Base-by-base conservation (phyloP, 1,140 invertebrate genomes). In the Steinernema khuongi region DNA sequence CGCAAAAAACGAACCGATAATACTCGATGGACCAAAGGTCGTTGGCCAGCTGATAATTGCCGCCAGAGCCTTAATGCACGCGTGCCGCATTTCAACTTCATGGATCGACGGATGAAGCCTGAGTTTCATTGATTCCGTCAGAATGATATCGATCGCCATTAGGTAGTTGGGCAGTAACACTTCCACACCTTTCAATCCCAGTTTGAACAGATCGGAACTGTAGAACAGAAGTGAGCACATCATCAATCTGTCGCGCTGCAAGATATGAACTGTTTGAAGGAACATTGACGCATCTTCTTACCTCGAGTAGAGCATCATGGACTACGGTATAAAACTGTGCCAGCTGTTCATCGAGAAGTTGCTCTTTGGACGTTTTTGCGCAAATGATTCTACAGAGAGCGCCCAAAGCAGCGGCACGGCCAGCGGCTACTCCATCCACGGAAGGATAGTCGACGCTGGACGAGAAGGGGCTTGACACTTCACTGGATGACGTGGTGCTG, bases 321-420 rank as follows among this genome's bases (percentile, higher is more conserved):
- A 99, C 87, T 11, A 93, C 92, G 80, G 94, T 90, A 87, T 97
- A 97, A 87, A 97, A 97, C 74, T 95, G 88, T 0, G 95, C 92
- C 78, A 97, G 88, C 87, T 99, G 99, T 1, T 94, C 91, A 1
- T 94, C 92, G 19, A 95, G 87, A 75, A 99, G 94, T 82, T 94
- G 91, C 88, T 99, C 96, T 32, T 92, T 92, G 18, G 94, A 94
- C 87, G 94, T 94, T 86, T 97, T 96, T 0, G 94, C 91, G 86
- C 94, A 97, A 83, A 99, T 92, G 80, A 99, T 94, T 81, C 94
- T 89, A 87, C 94, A 97, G 1, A 99, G 86, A 2, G 94, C 91
- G 0, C 94, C 96, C 77, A 97, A 89, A 1, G 96, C 96, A 87
- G 97, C 94, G 0, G 96, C 95, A 79, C 93, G 89, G 1, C 96